A percentile compares a stretch with the other conserved stretches of the same genome.
Evolutionary conservation across 1,140 invertebrate genomes (phyloP).

Genomic region (Ceratina calcarata): DNA sequence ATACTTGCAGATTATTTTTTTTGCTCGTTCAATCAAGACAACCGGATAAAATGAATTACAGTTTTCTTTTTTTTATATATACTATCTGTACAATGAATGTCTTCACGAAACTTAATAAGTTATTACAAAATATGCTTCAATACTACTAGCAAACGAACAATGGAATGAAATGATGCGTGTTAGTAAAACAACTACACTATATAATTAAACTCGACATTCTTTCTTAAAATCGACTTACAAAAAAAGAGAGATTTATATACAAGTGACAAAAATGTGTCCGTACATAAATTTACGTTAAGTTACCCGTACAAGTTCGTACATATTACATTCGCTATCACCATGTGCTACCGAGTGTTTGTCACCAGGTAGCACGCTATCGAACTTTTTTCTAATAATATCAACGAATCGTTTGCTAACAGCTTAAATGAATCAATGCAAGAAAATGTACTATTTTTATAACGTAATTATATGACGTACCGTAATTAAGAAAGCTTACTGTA

Average conservation of each 20-base stretch:
- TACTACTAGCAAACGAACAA: conserved; percentile 37
- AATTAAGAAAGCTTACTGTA: conserved; percentile 54
- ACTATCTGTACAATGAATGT: conserved; percentile 37
- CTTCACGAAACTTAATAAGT: conserved; percentile 17
- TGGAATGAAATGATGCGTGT: conserved; percentile 43
- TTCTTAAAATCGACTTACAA: background rate
- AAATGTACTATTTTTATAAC: conserved; percentile 60
- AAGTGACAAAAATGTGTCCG: conserved; percentile 24
- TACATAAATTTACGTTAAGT: conserved; percentile 28
- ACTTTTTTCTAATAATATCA: conserved; percentile 29
- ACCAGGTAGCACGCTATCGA: background rate
- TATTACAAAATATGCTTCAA: conserved; percentile 14
- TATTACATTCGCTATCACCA: conserved; percentile 6
- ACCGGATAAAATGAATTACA: conserved; percentile 1
- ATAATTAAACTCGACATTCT: conserved; percentile 10
- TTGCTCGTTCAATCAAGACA: conserved; percentile 3
- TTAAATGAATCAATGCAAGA: conserved; percentile 60
- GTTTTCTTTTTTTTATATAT: background rate
- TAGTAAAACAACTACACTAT: conserved; percentile 34
- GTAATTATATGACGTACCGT: conserved; percentile 39
- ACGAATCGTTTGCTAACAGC: conserved; percentile 5
- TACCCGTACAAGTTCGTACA: conserved; percentile 9
- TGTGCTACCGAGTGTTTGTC: background rate
- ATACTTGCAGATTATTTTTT: background rate
- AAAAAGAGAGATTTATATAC: conserved; percentile 31